Evolutionary conservation across 1,140 invertebrate genomes (phyloP).

Genomic region (Tetragonula clypearis): DNA sequence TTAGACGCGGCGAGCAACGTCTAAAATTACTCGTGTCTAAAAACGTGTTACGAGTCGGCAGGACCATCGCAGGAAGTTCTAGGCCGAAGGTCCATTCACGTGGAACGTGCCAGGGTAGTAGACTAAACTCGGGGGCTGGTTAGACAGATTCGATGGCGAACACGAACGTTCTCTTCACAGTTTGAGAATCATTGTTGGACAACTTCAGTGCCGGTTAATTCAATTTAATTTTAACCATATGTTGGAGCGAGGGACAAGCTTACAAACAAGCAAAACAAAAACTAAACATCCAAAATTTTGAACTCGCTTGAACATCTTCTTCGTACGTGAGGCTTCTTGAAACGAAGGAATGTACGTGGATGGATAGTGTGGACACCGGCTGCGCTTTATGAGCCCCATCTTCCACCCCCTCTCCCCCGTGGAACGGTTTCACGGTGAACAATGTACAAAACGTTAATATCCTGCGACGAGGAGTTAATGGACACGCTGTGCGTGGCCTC

Average conservation of each 20-base stretch:
- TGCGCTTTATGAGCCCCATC: conserved; percentile 58
- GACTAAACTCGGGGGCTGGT: neutral
- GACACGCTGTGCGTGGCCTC: conserved; percentile 48
- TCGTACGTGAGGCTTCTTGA: no score
- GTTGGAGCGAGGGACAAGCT: no score
- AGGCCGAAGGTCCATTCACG: neutral
- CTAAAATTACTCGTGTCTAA: conserved; percentile 38
- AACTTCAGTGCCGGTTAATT: no score
- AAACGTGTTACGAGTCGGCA: conserved; percentile 17
- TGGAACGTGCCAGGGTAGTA: neutral
- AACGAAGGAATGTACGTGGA: conserved; percentile 19
- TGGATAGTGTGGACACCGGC: conserved; percentile 33
- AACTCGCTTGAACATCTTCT: no score
- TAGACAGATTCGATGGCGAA: neutral
- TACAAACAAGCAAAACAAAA: no score
- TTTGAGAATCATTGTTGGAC: neutral
- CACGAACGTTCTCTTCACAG: neutral
- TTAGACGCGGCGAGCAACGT: neutral
- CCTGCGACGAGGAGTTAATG: conserved; percentile 68
- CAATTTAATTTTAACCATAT: no score
- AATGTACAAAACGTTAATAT: conserved; percentile 69
- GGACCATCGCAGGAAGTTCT: neutral
- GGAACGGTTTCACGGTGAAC: conserved; percentile 5
- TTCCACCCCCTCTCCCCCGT: neutral
- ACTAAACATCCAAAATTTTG: no score